Evolutionary conservation across 2,797 vertebrate species (phyloP), one percentile per base, ranked within the genome.

Genomic region (Amphiprion clarkii): DNA sequence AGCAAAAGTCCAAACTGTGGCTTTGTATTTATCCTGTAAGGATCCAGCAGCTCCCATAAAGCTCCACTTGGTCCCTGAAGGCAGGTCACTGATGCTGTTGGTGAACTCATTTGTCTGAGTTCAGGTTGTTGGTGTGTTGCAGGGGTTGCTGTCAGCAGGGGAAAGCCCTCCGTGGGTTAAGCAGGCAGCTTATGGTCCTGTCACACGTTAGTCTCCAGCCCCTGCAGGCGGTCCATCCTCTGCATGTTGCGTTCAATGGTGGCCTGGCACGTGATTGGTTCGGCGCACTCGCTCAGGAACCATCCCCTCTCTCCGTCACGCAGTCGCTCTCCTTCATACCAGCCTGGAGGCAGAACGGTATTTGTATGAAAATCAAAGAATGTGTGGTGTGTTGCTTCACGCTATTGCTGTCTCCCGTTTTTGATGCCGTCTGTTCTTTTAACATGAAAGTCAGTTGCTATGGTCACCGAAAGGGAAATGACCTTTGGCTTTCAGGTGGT

Each of bases 161-260:
- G 51, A 36, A 62, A 69, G 3, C 39, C 64, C 52, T 55, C 25
- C 5, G 42, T 33, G 46, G 21, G 63, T 67, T 23, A 46, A 60
- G 23, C 31, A 19, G 29, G 5, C 16, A 2, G 31, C 29, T 49
- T 14, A 1, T 31, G 0, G n/a, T 9, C 60, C n/a, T 10, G 33
- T 94, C 96, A 99, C 67, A 99, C 98, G 0, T 99, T 97, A 49
- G 97, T 99, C 87, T 99, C 97, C 31, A 99, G 89, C 3, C 97
- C 97, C 48, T 99, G 96, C 67, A 99, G 91, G 10, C 98, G 98
- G 52, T 98, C 96, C 98, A 99, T 98, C 67, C 98, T 93, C 88
- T 99, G 97, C 96, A 99, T 95, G 82, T 99, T 99, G 91, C 97
- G 96, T 81, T 98, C 95, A 1, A 99, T 96, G 0, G 97, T 97